Evolutionary conservation across 2,113 vertebrate genomes (phyloP), one percentile per base, ranked within the genome.

Genomic region (Daphoenositta chrysoptera): DNA sequence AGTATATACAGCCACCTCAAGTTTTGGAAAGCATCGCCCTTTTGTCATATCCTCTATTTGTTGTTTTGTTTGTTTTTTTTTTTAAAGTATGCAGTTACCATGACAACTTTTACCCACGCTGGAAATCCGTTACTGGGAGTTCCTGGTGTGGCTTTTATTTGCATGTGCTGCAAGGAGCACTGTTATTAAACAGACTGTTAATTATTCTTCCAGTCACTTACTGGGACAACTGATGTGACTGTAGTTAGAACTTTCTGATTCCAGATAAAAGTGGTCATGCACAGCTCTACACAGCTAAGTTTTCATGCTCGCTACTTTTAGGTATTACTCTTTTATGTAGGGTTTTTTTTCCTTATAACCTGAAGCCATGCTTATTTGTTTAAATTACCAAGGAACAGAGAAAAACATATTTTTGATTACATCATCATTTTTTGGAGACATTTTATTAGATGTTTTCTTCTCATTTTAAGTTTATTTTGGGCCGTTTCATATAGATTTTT

Each of bases 151-250:
- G 28, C 61, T 95, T 93, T 91, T 84, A 26, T 81, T 83, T 89
- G 50, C 63, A 39, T 44, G 51, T 94, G 58, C 79, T 95, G 48
- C 75, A 64, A 87, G 72, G 72, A 94, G 69, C 58, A 45, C 60
- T 94, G 88, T 88, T 95, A 87, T 96, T 97, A 96, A 97, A 96
- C 82, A 94, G 73, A 53, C 63, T 95, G 44, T 66, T 96, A 93
- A 65, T 89, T 90, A 90, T 58, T 94, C 86, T 96, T 92, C 64
- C 33, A 76, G 60, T 73, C 93, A 86, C 54, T 81, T 21, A 24
- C 70, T 88, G 48, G 83, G 64, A 72, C 47, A 66, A 48, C n/a
- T 70, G n/a, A 66, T 87, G 51, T 65, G 68, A 83, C 22, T 66
- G 15, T 48, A 73, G 65, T 61, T 77, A 54, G 12, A 69, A 81